Evolutionary conservation across 2,797 vertebrate species (phyloP).

Genomic region (Micrastur ruficollis): DNA sequence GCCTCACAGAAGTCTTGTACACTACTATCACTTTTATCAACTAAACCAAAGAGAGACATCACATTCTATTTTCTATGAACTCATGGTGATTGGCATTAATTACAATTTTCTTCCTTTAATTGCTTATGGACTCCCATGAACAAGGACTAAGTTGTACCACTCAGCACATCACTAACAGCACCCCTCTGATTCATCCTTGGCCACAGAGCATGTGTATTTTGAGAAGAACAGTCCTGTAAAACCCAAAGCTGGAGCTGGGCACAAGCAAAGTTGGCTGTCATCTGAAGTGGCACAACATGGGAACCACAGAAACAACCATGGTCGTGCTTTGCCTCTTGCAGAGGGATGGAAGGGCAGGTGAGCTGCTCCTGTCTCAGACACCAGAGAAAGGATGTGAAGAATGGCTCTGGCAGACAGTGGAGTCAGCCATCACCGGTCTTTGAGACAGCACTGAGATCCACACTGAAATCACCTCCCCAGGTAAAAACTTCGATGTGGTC

Average conservation of each 20-base stretch:
- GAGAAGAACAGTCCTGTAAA: not conserved
- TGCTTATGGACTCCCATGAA: not conserved
- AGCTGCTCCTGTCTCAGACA: not conserved
- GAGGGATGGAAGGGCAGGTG: not conserved
- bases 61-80: slow-evolving; percentile 44
- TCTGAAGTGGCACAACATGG: not conserved
- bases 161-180: not conserved
- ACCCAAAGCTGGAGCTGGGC: not conserved
- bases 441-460: not conserved
- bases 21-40: slow-evolving; percentile 44
- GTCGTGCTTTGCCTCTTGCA: not conserved
- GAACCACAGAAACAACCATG: not conserved
- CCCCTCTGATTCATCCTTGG: not conserved
- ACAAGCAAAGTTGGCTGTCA: not conserved
- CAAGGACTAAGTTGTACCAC: not conserved
- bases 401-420: not conserved
- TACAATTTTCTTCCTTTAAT: slow-evolving; percentile 30
- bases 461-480: not conserved
- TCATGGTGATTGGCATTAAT: slow-evolving; percentile 42
- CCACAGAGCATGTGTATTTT: not conserved
- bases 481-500: not conserved
- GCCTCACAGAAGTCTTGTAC: not conserved
- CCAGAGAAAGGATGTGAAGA: not conserved
- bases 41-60: slow-evolving; percentile 27
- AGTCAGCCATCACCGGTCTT: not conserved